Conservation (phyloP, 2,797 vertebrate genomes). For the Leontopithecus rosalia region DNA sequence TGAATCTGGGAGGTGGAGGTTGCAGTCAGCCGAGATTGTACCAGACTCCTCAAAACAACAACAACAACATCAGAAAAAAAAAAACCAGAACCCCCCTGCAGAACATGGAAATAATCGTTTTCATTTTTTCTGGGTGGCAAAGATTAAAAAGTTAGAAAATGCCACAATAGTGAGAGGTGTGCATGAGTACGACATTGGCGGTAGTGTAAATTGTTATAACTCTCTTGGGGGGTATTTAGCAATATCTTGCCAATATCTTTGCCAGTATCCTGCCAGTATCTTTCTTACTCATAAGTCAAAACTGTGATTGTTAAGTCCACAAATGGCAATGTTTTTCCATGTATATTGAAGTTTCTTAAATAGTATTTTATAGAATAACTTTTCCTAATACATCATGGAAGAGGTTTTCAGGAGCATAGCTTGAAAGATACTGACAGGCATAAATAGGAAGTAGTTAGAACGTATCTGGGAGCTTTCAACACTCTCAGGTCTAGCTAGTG, state of each 20-base stretch:
- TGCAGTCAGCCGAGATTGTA: background rate
- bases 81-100: background rate
- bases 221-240: background rate
- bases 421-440: background rate
- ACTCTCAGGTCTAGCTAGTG: background rate
- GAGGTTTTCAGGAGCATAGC: background rate
- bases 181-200: background rate
- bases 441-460: background rate
- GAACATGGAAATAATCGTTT: background rate
- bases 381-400: background rate
- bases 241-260: background rate
- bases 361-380: background rate
- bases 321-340: background rate
- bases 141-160: conserved; percentile 22
- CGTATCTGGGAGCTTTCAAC: background rate
- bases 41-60: background rate
- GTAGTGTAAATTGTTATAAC: background rate
- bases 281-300: background rate
- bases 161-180: background rate
- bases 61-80: no score
- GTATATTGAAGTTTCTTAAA: background rate
- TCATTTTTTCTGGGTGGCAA: background rate
- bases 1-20: background rate
- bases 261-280: background rate
- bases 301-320: background rate